Percentiles rank a stretch among this genome's conserved stretches.
phyloP scores from a whole-genome alignment of 2,113 vertebrate genomes.

The Eulacestoma nigropectus region DNA sequence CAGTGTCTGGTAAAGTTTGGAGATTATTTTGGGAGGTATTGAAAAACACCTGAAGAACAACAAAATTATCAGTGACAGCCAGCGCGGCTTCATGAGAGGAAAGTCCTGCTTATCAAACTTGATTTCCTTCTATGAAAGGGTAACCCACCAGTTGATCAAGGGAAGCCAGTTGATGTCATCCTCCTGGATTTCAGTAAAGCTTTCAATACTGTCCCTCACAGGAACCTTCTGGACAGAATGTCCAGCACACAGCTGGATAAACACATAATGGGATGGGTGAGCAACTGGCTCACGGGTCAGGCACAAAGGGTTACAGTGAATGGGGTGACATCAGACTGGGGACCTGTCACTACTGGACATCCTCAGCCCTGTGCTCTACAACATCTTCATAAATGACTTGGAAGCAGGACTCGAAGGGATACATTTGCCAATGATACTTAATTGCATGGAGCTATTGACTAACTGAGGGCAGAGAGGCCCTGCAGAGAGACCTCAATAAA shows the following conservation, averaged over 20 bases:
- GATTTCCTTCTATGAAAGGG: too few relatives aligned
- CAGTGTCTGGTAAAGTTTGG: background rate
- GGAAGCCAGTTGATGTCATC: background rate
- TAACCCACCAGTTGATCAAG: background rate
- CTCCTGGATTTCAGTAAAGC: background rate
- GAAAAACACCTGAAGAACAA: background rate
- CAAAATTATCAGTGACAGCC: background rate
- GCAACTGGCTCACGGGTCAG: background rate
- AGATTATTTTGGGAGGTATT: background rate
- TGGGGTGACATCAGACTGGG: background rate
- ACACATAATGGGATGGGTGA: background rate
- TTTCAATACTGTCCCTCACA: background rate
- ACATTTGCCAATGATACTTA: background rate
- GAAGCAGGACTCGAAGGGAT: background rate
- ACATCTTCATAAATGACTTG: background rate
- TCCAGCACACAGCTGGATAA: background rate
- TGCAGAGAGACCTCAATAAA: background rate
- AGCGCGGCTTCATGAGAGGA: background rate
- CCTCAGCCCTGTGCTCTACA: background rate
- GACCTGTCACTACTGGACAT: background rate
- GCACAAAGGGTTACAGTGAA: background rate
- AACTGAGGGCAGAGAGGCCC: background rate
- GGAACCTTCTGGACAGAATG: background rate
- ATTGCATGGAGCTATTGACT: background rate
- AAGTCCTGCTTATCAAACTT: background rate